These are phyloP conservation scores for Eira barbara DNA, from an alignment of 2,113 vertebrate species.

Conservation along the genomic window DNA sequence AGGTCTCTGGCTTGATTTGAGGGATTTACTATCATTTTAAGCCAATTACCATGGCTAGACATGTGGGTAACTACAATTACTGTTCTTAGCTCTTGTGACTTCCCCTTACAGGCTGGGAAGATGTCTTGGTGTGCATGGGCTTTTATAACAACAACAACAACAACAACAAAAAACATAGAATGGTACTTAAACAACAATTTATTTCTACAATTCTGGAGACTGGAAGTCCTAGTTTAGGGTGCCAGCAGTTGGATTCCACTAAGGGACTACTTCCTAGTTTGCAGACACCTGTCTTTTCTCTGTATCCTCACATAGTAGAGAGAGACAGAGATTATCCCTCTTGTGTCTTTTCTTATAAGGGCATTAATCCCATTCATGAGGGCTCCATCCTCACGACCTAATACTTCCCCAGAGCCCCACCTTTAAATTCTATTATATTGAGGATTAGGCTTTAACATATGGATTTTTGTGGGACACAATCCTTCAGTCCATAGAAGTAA, in stretches of 20 bases:
- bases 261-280: neutral
- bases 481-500: neutral
- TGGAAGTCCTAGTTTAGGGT: neutral
- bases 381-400: neutral
- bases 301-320: neutral
- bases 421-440: neutral
- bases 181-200: neutral
- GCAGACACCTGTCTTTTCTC: neutral
- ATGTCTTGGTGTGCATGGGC: neutral
- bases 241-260: neutral
- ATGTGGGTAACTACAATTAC: neutral
- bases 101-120: neutral
- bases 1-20: neutral
- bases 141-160: neutral
- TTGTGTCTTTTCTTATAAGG: neutral
- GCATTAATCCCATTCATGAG: neutral
- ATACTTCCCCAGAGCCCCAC: neutral
- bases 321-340: neutral
- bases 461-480: neutral
- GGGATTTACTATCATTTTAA: neutral
- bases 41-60: neutral
- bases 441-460: neutral
- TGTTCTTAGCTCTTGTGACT: neutral
- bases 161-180: too few species aligned
- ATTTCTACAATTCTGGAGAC: neutral